Percentiles rank a stretch among this genome's conserved stretches.
phyloP scores from a whole-genome alignment of 2,888 invertebrate species.

The Peribatodes rhomboidaria region DNA sequence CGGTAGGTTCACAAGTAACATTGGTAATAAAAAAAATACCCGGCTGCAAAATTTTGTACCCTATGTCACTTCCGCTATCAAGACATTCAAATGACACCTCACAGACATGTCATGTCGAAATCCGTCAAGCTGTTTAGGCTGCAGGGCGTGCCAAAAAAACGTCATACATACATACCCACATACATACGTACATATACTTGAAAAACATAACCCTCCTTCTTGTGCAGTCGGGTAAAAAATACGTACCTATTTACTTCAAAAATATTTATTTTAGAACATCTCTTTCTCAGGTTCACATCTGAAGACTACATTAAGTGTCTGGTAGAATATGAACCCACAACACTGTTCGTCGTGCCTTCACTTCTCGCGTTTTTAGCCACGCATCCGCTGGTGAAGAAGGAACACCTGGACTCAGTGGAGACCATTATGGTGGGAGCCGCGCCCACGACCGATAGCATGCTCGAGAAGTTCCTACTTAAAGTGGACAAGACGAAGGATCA shows the following conservation, averaged over 20 bases:
- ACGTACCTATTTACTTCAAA: not conserved
- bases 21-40: too few species aligned
- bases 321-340: conserved; percentile 86
- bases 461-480: conserved; percentile 86
- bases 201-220: too few species aligned
- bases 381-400: conserved; percentile 89
- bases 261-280: not conserved
- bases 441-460: conserved; percentile 88
- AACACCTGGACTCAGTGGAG: conserved; percentile 88
- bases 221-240: too few species aligned
- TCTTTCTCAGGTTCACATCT: conserved; percentile 87
- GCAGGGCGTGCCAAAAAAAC: too few species aligned
- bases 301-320: conserved; percentile 90
- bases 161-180: too few species aligned
- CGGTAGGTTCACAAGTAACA: too few species aligned
- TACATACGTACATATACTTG: too few species aligned
- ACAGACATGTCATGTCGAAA: too few species aligned
- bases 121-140: too few species aligned
- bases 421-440: conserved; percentile 91
- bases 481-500: conserved; percentile 81
- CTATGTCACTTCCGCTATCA: too few species aligned
- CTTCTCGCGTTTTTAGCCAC: conserved; percentile 91
- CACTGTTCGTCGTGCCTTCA: conserved; percentile 92
- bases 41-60: too few species aligned
- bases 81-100: not conserved